A percentile compares a stretch with the other conserved stretches of the same genome.
Conservation (phyloP, 1,140 invertebrate genomes). For the Drosophila kurseongensis region DNA sequence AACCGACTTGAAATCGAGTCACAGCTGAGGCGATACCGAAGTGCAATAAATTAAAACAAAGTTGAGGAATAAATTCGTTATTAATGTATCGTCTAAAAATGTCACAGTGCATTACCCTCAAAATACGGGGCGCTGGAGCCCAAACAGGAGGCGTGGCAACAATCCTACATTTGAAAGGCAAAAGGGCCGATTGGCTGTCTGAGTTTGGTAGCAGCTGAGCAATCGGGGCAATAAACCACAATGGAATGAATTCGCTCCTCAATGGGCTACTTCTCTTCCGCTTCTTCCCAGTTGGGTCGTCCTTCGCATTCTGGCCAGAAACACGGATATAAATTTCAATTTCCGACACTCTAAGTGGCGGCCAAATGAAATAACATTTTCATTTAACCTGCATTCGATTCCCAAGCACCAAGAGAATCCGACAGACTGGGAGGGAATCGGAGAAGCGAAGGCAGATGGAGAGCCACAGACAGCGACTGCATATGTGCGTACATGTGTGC, state of each 20-base stretch:
- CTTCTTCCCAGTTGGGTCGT: slow-evolving; percentile 10
- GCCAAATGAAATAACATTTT: slow-evolving; percentile 84
- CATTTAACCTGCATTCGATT: slow-evolving; percentile 84
- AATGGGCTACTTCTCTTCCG: slow-evolving; percentile 47
- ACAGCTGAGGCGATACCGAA: slow-evolving; percentile 63
- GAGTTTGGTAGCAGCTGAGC: slow-evolving; percentile 67
- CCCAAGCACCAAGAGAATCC: slow-evolving; percentile 34
- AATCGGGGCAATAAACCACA: slow-evolving; percentile 81
- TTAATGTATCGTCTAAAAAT: slow-evolving; percentile 75
- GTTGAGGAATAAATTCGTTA: slow-evolving; percentile 72
- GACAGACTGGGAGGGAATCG: slow-evolving; percentile 6
- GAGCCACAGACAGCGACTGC: slow-evolving; percentile 10
- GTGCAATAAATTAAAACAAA: slow-evolving; percentile 68
- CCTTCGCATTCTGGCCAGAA: slow-evolving; percentile 64
- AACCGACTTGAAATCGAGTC: slow-evolving; percentile 4
- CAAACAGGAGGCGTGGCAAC: slow-evolving; percentile 1
- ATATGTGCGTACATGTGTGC: slow-evolving; percentile 27
- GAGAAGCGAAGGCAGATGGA: slow-evolving; percentile 8
- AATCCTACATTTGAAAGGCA: slow-evolving; percentile 23
- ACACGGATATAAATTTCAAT: slow-evolving; percentile 84
- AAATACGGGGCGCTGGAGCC: slow-evolving; percentile 14
- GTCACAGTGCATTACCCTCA: slow-evolving; percentile 75
- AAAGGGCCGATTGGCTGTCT: slow-evolving; percentile 18
- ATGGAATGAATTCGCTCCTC: slow-evolving; percentile 76
- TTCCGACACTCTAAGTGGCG: slow-evolving; percentile 84